These are phyloP conservation scores for Notamacropus eugenii DNA, from an alignment of 2,797 vertebrate genomes.

Conservation along the genomic window DNA sequence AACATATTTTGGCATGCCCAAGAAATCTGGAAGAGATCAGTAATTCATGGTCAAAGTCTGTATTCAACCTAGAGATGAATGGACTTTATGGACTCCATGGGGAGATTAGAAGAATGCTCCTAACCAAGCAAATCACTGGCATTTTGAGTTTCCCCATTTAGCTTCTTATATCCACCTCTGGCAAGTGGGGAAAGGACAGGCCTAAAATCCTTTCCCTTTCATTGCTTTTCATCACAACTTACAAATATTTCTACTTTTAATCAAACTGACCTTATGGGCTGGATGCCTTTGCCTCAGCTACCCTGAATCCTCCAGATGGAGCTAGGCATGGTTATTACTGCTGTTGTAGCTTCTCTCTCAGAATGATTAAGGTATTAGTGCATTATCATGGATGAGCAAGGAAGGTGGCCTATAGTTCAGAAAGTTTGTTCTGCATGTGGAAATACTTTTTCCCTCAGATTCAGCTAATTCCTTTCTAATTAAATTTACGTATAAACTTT, in stretches of 20 bases:
- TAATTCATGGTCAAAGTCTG: neutral
- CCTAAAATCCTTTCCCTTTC: neutral
- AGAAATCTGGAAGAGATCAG: neutral
- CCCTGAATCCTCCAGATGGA: rapidly evolving
- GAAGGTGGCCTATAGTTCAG: neutral
- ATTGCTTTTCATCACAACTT: neutral
- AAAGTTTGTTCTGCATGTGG: neutral
- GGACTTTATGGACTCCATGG: neutral
- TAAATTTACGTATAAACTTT: slow-evolving; percentile 60
- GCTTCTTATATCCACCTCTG: neutral
- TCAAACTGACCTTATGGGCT: neutral
- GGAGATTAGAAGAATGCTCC: neutral
- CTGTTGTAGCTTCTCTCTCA: rapidly evolving
- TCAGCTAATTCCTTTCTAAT: slow-evolving; percentile 63
- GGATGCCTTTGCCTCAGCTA: neutral
- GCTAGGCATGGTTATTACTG: neutral
- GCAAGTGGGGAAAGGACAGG: neutral
- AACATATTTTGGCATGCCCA: neutral
- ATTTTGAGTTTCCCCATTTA: neutral
- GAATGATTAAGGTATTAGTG: neutral
- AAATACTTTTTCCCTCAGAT: slow-evolving; percentile 23
- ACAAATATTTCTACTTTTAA: slow-evolving; percentile 9
- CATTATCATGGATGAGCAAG: neutral
- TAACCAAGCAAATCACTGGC: neutral
- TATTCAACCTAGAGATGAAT: neutral